Evolutionary conservation across 2,113 vertebrate species (phyloP).

Genomic region (Larimichthys crocea): DNA sequence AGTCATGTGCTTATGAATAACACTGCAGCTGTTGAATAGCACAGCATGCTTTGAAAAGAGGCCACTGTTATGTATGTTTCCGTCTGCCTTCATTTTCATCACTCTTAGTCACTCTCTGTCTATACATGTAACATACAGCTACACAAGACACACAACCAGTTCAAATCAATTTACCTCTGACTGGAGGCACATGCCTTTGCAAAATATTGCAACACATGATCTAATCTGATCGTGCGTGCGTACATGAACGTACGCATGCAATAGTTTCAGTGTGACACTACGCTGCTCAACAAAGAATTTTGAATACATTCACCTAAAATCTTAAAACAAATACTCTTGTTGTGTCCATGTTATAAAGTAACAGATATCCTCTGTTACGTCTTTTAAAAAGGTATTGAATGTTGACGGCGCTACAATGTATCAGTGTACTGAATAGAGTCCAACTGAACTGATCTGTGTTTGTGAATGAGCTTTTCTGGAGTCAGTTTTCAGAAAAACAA

Average conservation of each 20-base stretch:
- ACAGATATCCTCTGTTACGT: not conserved
- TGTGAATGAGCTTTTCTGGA: not conserved
- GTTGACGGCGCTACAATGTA: not conserved
- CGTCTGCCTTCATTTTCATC: not conserved
- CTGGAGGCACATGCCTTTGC: slow-evolving; percentile 26
- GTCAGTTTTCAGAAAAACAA: too few relatives aligned
- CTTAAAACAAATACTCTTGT: slow-evolving; percentile 30
- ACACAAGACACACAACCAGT: not conserved
- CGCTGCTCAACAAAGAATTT: not conserved
- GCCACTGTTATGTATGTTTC: slow-evolving; percentile 29
- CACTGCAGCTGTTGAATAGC: slow-evolving; percentile 22
- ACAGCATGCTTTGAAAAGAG: slow-evolving; percentile 43
- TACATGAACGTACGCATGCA: not conserved
- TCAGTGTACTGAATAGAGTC: not conserved
- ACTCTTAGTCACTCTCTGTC: not conserved
- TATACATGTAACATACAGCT: not conserved
- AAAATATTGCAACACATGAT: not conserved
- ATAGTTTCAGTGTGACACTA: not conserved
- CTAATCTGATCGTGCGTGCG: slow-evolving; percentile 5
- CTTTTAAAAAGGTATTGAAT: too few relatives aligned
- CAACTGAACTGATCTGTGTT: not conserved
- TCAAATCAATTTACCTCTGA: slow-evolving; percentile 37
- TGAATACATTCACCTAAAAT: slow-evolving; percentile 6
- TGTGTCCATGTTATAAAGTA: slow-evolving; percentile 33
- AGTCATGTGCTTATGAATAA: slow-evolving; percentile 39